Evolutionary conservation across 1,140 invertebrate genomes (phyloP), one percentile per base, ranked within the genome.

Genomic region (Pristionchus pacificus): DNA sequence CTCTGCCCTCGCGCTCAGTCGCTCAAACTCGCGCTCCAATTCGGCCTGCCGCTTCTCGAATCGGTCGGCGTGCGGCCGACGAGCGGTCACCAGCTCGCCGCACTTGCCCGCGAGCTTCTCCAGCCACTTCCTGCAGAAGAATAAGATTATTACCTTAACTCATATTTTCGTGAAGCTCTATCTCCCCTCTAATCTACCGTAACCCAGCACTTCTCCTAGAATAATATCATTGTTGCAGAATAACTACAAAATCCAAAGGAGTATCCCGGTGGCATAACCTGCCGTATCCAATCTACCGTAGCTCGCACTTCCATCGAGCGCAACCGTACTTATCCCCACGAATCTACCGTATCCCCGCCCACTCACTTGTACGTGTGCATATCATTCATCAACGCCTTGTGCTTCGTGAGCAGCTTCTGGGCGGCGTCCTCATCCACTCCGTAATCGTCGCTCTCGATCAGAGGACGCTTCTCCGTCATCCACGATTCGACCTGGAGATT

Each of bases 321-420:
- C n/a, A n/a, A n/a, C n/a, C n/a, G n/a, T n/a, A n/a, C n/a, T n/a
- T n/a, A n/a, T n/a, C n/a, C n/a, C n/a, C n/a, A n/a, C n/a, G n/a
- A n/a, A n/a, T 49, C 38, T 49, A 49, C 38, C 6, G 38, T 19
- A 49, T 49, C 38, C 38, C 38, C n/a, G n/a, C 57, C 61, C n/a
- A 63, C 61, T 59, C 19, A 33, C 29, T 71, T 75, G 64, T 80
- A 75, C 27, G 71, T 61, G 27, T 63, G 28, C 71, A 84, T 81
- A 38, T 84, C 77, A 24, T 74, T 74, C 30, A 75, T 70, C n/a
- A 75, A 72, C 81, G 91, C 91, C 87, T 95, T 95, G 81, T 95
- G 92, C 84, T 92, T 93, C 6, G 93, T 93, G 1, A 95, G 86
- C 49, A 95, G 86, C 86, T 93, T 95, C 19, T 92, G 91, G 55